Percentiles rank a stretch among this genome's conserved stretches.
Evolutionary conservation across 2,797 vertebrate species (phyloP).

Genomic region (Nannoperca obscura): DNA sequence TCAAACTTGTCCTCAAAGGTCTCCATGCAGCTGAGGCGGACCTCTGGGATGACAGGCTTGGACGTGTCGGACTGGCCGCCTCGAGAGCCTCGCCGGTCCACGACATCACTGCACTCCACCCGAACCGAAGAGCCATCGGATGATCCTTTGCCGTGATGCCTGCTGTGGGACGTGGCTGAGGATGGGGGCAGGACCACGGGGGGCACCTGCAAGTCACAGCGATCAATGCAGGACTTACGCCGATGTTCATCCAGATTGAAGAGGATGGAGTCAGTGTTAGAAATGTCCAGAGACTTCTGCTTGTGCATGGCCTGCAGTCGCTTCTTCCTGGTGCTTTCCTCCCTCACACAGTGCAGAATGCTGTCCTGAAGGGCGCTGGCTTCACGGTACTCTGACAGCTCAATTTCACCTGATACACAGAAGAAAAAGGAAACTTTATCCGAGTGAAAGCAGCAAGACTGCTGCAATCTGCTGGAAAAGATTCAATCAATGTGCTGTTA

Average conservation of each 20-base stretch:
- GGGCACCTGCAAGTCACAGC: conserved; percentile 89
- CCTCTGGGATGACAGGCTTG: conserved; percentile 95
- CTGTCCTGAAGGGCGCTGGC: conserved; percentile 94
- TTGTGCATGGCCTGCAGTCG: conserved; percentile 96
- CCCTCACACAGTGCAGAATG: conserved; percentile 94
- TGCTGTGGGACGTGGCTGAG: conserved; percentile 71
- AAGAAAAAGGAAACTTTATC: conserved; percentile 16
- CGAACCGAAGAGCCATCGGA: conserved; percentile 85
- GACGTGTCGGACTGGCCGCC: conserved; percentile 73
- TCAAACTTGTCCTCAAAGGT: conserved; percentile 92
- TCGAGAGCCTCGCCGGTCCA: conserved; percentile 76
- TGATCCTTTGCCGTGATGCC: conserved; percentile 79
- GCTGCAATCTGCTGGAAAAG: conserved; percentile 14
- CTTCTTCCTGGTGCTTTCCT: conserved; percentile 96
- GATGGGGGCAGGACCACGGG: conserved; percentile 71
- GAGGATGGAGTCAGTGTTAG: conserved; percentile 96
- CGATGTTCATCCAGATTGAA: conserved; percentile 96
- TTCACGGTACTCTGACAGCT: conserved; percentile 97
- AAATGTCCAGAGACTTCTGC: conserved; percentile 99
- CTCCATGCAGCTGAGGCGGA: conserved; percentile 97
- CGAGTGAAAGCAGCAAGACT: conserved; percentile 27
- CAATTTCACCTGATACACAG: conserved; percentile 92
- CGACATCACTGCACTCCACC: conserved; percentile 62
- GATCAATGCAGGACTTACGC: conserved; percentile 98
- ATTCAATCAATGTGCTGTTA: conserved; percentile 16